Conservation (phyloP, 2,888 invertebrate species). For the Cryptosula pallasiana region DNA sequence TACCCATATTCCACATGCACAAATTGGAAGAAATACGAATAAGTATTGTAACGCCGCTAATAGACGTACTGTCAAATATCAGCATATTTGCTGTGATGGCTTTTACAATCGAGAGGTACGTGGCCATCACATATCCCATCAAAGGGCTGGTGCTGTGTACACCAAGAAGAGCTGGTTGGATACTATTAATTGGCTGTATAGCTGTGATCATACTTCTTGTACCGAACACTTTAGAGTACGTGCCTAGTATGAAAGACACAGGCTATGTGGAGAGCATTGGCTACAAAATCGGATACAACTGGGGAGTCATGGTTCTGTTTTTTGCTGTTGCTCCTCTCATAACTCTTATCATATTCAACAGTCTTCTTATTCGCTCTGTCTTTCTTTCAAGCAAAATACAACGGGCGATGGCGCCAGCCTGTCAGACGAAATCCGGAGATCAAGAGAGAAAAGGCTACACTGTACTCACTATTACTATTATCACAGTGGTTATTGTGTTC, state of each 20-base stretch:
- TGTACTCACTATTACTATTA: background rate
- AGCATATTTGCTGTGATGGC: slow-evolving; percentile 77
- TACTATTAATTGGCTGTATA: slow-evolving; percentile 18
- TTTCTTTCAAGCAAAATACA: background rate
- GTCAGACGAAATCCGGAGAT: background rate
- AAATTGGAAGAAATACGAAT: background rate
- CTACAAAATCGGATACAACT: background rate
- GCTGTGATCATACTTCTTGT: slow-evolving; percentile 22
- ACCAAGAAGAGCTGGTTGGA: slow-evolving; percentile 23
- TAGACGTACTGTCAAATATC: slow-evolving; percentile 62
- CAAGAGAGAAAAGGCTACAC: background rate
- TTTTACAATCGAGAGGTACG: slow-evolving; percentile 77
- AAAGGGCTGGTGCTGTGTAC: slow-evolving; percentile 39
- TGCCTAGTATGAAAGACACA: background rate
- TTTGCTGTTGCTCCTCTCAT: background rate
- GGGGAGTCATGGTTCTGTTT: slow-evolving; percentile 10
- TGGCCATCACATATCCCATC: slow-evolving; percentile 73
- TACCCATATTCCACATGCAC: background rate
- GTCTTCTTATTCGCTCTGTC: background rate
- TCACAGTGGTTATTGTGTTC: background rate
- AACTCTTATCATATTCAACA: background rate
- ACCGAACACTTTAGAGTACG: slow-evolving; percentile 19
- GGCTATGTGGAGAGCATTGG: background rate
- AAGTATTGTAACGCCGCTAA: slow-evolving; percentile 59
- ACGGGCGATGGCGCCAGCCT: background rate